Percentiles rank a stretch among this genome's conserved stretches.
phyloP scores from a whole-genome alignment of 53 echinoderm and acorn worm genomes.

The Actinopyga echinites region DNA sequence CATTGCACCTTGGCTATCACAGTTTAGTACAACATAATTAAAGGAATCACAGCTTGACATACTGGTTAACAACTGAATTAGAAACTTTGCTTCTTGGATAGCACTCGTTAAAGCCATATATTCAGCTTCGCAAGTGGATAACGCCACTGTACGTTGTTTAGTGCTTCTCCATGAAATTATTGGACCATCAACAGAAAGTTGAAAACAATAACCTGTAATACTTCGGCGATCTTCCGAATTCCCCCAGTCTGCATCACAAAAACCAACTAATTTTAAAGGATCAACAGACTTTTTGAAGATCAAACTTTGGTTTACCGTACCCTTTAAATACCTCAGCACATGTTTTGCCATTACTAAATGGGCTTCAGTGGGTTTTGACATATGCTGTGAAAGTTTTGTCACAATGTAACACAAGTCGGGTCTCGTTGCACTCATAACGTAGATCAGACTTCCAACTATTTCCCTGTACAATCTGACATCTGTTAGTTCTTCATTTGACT shows the following conservation, averaged over 20 bases:
- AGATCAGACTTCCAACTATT: conserved; percentile 49
- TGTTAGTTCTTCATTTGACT: neutral
- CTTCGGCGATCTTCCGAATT: conserved; percentile 44
- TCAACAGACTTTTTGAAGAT: conserved; percentile 30
- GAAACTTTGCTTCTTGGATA: conserved; percentile 43
- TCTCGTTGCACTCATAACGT: conserved; percentile 36
- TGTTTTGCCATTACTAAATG: conserved; percentile 31
- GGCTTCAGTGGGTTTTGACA: conserved; percentile 35
- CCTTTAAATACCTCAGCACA: conserved; percentile 37
- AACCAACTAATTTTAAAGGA: conserved; percentile 36
- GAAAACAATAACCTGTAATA: conserved; percentile 41
- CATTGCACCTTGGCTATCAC: conserved; percentile 37
- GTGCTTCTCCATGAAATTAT: conserved; percentile 49
- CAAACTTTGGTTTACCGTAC: conserved; percentile 31
- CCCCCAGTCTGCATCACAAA: conserved; percentile 47
- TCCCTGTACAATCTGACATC: conserved; percentile 40
- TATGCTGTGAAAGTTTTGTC: conserved; percentile 44
- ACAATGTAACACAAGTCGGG: conserved; percentile 49
- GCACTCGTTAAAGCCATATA: conserved; percentile 52
- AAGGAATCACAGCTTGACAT: neutral
- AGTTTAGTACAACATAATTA: neutral
- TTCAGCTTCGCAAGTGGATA: no score
- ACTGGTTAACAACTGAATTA: conserved; percentile 31
- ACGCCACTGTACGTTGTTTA: conserved; percentile 42
- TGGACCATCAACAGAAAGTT: conserved; percentile 25